Base-by-base conservation (phyloP, 2,113 vertebrate genomes). In the Microcebus ravelobensis region DNA sequence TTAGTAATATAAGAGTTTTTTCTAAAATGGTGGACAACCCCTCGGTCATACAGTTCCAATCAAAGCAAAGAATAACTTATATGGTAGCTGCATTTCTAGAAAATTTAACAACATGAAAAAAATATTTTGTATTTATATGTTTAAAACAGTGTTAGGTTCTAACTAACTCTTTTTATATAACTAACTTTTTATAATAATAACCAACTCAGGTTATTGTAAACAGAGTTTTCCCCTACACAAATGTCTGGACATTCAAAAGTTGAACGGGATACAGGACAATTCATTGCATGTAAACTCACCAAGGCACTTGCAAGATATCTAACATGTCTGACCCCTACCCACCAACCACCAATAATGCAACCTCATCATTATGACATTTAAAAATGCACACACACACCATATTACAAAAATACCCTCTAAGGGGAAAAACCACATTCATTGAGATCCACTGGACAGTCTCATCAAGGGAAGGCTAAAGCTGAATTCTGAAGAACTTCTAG, bases 401-500 rank as follows among this genome's bases (percentile, higher is more conserved):
- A 36, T 25, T 50, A 59, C 39, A 67, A 71, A 79, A 63, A 95
- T 70, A 68, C 52, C 74, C 6, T 73, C n/a, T 31, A 1, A 21
- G 25, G 65, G 55, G 34, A 42, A 48, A 20, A 3, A 20, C 34
- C 9, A 50, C 21, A 68, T 55, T 36, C 36, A 42, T 4, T 55
- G 70, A 68, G 57, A 50, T 29, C 31, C 29, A 36, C 17, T 57
- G 27, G 70, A 88, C 55, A 79, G 5, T 13, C 18, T 10, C 8
- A 14, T 63, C 42, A 57, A 29, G 61, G 45, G 4, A 76, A 87
- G 23, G 2, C 63, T 52, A 68, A 48, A 52, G 23, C 42, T 65
- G 12, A 68, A 61, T 86, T 93, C 65, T 85, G 13, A 86, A 83
- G 74, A 96, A 90, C 61, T 87, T 14, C 61, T 79, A 70, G 23